A percentile compares a stretch with the other conserved stretches of the same genome.
phyloP scores from a whole-genome alignment of 2,113 vertebrate genomes.

The Electrona antarctica region DNA sequence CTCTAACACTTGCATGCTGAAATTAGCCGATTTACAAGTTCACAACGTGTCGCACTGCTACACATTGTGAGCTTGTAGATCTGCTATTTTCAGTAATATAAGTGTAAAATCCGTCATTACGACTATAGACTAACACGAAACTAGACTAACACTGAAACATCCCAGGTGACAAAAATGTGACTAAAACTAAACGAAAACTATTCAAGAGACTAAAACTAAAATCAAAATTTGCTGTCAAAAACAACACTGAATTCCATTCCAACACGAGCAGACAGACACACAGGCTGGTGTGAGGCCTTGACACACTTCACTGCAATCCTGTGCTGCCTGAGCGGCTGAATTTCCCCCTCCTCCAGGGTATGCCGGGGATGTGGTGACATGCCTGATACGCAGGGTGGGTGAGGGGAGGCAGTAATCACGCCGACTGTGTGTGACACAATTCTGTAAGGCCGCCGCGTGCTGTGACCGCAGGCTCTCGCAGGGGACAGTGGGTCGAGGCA shows the following conservation, averaged over 20 bases:
- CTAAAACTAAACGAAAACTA: too few species aligned
- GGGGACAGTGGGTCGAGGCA: slow-evolving; percentile 30
- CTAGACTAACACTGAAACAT: too few species aligned
- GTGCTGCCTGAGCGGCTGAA: slow-evolving; percentile 40
- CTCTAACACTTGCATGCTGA: too few species aligned
- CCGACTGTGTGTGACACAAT: slow-evolving; percentile 45
- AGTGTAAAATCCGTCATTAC: too few species aligned
- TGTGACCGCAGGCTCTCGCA: slow-evolving; percentile 47
- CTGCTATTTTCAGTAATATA: too few species aligned
- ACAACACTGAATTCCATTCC: neutral
- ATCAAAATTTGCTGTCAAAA: neutral
- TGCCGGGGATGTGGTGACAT: slow-evolving; percentile 52
- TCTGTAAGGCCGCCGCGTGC: slow-evolving; percentile 45
- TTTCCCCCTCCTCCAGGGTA: slow-evolving; percentile 58
- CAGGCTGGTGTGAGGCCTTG: neutral
- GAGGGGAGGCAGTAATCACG: slow-evolving; percentile 24
- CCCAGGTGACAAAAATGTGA: neutral
- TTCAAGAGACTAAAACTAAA: too few species aligned
- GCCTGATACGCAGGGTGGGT: slow-evolving; percentile 39
- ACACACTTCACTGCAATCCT: slow-evolving; percentile 50
- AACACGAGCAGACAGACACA: slow-evolving; percentile 33
- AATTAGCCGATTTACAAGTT: too few species aligned
- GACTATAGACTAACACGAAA: too few species aligned
- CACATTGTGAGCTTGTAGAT: too few species aligned
- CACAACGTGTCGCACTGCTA: too few species aligned